Evolutionary conservation across 2,113 vertebrate species (phyloP).

Genomic region (Scalopus aquaticus): DNA sequence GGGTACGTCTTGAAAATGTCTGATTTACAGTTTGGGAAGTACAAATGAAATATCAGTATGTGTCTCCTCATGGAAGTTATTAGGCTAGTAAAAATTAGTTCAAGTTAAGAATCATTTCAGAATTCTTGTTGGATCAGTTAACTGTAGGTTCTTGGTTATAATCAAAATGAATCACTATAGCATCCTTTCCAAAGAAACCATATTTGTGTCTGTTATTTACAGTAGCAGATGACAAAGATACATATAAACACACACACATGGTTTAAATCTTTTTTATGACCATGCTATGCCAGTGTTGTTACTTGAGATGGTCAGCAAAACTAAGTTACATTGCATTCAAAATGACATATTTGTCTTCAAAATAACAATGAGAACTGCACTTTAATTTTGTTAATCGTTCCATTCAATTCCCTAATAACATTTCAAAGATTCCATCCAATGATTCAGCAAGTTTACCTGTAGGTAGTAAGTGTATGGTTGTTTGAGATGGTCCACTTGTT

Average conservation of each 20-base stretch:
- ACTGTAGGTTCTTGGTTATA: not conserved
- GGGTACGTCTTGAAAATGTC: not conserved
- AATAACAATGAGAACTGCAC: not conserved
- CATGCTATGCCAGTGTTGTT: not conserved
- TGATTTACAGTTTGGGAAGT: not conserved
- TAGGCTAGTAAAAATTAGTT: conserved; percentile 12
- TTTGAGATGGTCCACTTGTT: conserved; percentile 85
- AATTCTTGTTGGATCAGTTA: not conserved
- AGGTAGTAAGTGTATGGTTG: conserved; percentile 87
- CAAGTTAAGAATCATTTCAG: not conserved
- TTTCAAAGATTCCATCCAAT: not conserved
- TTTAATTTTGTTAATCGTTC: not conserved
- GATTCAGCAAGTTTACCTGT: conserved; percentile 81
- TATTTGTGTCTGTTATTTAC: conserved; percentile 22
- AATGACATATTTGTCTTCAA: not conserved
- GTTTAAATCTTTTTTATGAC: not conserved
- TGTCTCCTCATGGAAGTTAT: not conserved
- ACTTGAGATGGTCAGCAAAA: conserved; percentile 10
- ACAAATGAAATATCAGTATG: not conserved
- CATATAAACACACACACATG: not conserved
- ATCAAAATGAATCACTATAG: conserved; percentile 29
- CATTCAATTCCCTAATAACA: not conserved
- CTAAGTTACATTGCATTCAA: not conserved
- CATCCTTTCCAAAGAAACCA: not conserved
- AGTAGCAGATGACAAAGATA: not conserved